A percentile compares a stretch with the other conserved stretches of the same genome.
phyloP scores from a whole-genome alignment of 23 tunicate species.

The Trididemnum clinides region DNA sequence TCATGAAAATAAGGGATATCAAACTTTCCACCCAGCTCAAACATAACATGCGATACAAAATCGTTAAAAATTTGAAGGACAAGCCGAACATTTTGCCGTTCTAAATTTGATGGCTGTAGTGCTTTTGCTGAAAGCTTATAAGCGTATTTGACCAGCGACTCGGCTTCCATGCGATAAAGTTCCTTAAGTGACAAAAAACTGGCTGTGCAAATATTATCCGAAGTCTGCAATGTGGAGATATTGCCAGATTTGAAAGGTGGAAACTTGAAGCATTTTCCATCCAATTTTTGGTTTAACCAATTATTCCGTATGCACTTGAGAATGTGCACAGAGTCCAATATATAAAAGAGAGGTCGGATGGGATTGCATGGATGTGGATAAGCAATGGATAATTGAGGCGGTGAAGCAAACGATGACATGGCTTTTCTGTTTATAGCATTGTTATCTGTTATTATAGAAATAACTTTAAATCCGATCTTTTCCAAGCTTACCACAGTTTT shows the following conservation, averaged over 20 bases:
- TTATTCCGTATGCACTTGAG: constrained; percentile 28
- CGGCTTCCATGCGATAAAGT: not conserved
- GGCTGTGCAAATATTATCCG: not conserved
- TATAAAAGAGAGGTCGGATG: constrained; percentile 1
- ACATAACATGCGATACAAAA: constrained; percentile 1
- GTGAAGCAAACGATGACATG: constrained; percentile 17
- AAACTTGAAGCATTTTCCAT: not conserved
- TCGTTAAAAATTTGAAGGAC: constrained; percentile 19
- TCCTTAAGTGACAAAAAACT: not conserved
- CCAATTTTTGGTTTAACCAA: constrained; percentile 21
- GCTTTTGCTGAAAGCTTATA: constrained; percentile 16
- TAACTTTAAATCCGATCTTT: not conserved
- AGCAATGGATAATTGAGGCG: constrained; percentile 9
- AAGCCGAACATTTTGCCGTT: constrained; percentile 9
- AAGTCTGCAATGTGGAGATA: not conserved
- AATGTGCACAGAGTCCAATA: constrained; percentile 19
- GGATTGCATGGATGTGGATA: constrained; percentile 8
- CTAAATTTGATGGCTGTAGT: not conserved
- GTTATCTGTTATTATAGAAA: not conserved
- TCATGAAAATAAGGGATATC: not conserved
- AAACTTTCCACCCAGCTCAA: constrained; percentile 1
- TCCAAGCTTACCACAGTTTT: constrained; percentile 4
- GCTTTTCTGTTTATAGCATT: constrained; percentile 27
- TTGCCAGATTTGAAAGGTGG: constrained; percentile 13
- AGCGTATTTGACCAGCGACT: not conserved